Evolutionary conservation across 2,113 vertebrate species (phyloP).

Genomic region (Scortum barcoo): DNA sequence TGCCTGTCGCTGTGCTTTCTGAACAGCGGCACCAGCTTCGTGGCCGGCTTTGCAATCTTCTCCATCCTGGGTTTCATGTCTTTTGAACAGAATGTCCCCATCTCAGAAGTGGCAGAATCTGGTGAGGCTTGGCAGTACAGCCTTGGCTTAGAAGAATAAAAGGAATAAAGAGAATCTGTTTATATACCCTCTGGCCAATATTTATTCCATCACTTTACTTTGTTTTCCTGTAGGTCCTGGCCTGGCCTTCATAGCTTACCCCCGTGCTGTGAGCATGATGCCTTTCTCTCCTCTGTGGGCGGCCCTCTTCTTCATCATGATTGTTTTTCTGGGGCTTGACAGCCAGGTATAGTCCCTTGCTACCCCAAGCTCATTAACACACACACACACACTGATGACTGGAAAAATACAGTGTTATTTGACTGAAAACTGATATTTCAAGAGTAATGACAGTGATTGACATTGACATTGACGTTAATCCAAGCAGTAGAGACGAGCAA

Average conservation of each 20-base stretch:
- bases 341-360: slow-evolving; percentile 72
- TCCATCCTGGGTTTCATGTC: slow-evolving; percentile 98
- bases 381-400: background rate
- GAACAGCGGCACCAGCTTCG: slow-evolving; percentile 95
- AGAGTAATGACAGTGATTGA: too few species aligned
- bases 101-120: slow-evolving; percentile 94
- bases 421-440: background rate
- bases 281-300: slow-evolving; percentile 96
- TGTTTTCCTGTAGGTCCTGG: slow-evolving; percentile 88
- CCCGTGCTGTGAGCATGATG: slow-evolving; percentile 95
- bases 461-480: background rate
- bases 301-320: slow-evolving; percentile 94
- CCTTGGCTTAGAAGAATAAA: background rate
- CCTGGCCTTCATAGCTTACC: slow-evolving; percentile 97
- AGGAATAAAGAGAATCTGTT: background rate
- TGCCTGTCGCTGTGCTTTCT: slow-evolving; percentile 93
- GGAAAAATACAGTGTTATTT: background rate
- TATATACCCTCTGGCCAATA: background rate
- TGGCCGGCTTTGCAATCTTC: slow-evolving; percentile 97
- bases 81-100: slow-evolving; percentile 92
- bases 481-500: background rate
- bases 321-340: slow-evolving; percentile 93
- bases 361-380: background rate
- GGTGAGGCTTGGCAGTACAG: slow-evolving; percentile 82
- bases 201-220: background rate